Percentiles rank a stretch among this genome's conserved stretches.
phyloP scores from a whole-genome alignment of 2,797 vertebrate genomes.

The Austrolebias charrua region DNA sequence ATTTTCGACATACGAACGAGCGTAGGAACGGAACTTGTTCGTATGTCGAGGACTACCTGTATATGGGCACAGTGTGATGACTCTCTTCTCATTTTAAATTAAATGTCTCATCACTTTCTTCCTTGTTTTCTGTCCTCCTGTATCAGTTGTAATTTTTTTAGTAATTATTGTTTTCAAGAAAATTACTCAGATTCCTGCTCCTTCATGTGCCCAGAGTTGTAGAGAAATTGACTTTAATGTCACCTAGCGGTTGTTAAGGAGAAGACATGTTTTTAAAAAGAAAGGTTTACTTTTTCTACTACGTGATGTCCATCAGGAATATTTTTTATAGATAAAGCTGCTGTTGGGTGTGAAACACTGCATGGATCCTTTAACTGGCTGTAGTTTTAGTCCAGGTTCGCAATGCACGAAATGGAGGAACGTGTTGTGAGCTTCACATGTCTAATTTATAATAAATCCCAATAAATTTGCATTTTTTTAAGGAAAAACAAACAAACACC shows the following conservation, averaged over 20 bases:
- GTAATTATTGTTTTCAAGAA: background rate
- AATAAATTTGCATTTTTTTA: no score
- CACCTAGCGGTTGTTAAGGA: background rate
- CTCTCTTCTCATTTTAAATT: background rate
- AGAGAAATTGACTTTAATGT: background rate
- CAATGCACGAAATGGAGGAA: background rate
- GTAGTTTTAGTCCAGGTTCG: background rate
- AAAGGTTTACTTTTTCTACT: no score
- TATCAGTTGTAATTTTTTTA: no score
- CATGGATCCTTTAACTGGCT: background rate
- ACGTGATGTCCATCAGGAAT: no score
- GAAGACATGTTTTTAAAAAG: no score
- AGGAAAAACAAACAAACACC: background rate
- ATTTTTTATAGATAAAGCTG: background rate
- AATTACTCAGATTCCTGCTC: background rate
- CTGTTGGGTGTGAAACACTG: background rate
- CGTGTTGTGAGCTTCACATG: background rate
- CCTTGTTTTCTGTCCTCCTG: background rate
- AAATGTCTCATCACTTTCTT: background rate
- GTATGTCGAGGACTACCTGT: no score
- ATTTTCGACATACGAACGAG: no score
- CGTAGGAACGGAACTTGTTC: no score
- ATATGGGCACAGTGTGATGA: background rate
- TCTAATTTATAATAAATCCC: background rate
- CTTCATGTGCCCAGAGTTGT: background rate